phyloP scores from a whole-genome alignment of 2,888 invertebrate species.

The Limnephilus lunatus region DNA sequence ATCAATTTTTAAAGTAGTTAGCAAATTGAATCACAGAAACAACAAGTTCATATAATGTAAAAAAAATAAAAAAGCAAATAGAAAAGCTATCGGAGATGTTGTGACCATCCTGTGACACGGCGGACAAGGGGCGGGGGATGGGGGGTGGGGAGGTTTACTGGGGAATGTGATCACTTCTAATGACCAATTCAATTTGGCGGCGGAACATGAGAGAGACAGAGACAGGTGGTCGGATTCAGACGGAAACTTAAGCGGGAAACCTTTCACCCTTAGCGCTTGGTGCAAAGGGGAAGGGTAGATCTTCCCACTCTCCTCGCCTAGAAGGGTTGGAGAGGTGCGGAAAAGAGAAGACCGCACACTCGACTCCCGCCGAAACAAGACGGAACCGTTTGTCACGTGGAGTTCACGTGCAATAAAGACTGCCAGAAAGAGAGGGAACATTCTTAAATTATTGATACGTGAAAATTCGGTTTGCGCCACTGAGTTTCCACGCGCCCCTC shows the following conservation, averaged over 20 bases:
- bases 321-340: constrained; percentile 37
- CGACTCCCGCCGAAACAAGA: constrained; percentile 14
- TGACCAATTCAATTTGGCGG: constrained; percentile 62
- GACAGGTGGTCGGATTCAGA: constrained; percentile 38
- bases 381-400: constrained; percentile 47
- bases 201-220: constrained; percentile 47
- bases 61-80: neutral
- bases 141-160: constrained; percentile 47
- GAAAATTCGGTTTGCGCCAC: constrained; percentile 56
- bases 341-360: constrained; percentile 18
- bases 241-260: constrained; percentile 39
- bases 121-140: constrained; percentile 18
- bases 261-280: constrained; percentile 37
- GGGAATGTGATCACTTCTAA: constrained; percentile 58
- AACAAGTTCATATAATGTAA: neutral
- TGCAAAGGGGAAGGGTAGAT: constrained; percentile 13
- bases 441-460: constrained; percentile 53
- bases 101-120: neutral
- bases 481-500: constrained; percentile 44
- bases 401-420: constrained; percentile 53
- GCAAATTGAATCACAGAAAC: neutral
- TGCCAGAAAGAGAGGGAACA: constrained; percentile 42
- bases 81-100: neutral
- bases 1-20: neutral
- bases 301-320: neutral